Evolutionary conservation across 2,888 invertebrate genomes (phyloP).

Genomic region (Drosophila greeni): DNA sequence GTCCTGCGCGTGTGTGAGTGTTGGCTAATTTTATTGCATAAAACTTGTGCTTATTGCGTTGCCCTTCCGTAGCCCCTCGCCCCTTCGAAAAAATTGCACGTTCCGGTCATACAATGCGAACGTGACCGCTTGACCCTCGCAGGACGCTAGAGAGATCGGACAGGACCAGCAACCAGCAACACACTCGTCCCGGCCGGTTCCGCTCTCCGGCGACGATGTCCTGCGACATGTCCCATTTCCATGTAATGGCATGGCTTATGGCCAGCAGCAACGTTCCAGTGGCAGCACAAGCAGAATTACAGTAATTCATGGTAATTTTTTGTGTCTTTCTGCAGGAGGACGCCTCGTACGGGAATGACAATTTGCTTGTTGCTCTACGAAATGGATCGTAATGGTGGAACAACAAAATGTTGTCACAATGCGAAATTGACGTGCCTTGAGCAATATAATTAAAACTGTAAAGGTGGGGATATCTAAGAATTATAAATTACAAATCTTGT

Average conservation of each 20-base stretch:
- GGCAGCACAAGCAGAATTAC: slow-evolving; percentile 52
- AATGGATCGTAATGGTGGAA: slow-evolving; percentile 14
- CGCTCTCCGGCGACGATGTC: slow-evolving; percentile 32
- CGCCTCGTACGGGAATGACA: slow-evolving; percentile 4
- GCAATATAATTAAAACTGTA: background rate
- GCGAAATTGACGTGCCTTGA: background rate
- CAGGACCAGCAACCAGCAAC: slow-evolving; percentile 6
- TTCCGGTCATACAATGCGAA: slow-evolving; percentile 68
- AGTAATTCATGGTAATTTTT: slow-evolving; percentile 69
- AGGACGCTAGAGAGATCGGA: slow-evolving; percentile 22
- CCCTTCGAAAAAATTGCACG: slow-evolving; percentile 63
- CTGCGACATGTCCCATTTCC: slow-evolving; percentile 52
- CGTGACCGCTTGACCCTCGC: slow-evolving; percentile 67
- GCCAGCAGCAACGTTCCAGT: slow-evolving; percentile 41
- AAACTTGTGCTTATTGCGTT: slow-evolving; percentile 70
- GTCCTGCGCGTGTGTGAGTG: slow-evolving; percentile 40
- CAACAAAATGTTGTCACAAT: slow-evolving; percentile 7
- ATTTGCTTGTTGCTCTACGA: slow-evolving; percentile 37
- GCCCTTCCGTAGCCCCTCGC: slow-evolving; percentile 17
- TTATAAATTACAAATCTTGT: too few relatives aligned
- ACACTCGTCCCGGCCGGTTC: slow-evolving; percentile 15
- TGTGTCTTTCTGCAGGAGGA: slow-evolving; percentile 37
- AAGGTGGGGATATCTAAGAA: background rate
- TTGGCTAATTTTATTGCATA: slow-evolving; percentile 70
- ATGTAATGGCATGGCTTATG: slow-evolving; percentile 62